A percentile compares a stretch with the other conserved stretches of the same genome.
Conservation (phyloP, 2,888 invertebrate species). For the Epistrophella euchroma region DNA sequence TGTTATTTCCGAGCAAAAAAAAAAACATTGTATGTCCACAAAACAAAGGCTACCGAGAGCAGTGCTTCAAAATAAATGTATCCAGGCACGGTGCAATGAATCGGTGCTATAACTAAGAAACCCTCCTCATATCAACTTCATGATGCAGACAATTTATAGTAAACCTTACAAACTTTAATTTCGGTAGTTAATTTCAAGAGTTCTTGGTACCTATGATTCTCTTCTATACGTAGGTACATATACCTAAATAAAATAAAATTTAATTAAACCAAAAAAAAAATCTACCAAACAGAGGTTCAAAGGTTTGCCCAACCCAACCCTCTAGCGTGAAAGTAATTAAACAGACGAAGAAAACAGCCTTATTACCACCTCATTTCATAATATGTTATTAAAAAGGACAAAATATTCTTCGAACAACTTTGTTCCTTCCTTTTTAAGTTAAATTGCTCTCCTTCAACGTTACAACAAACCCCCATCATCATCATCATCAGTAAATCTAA, state of each 20-base stretch:
- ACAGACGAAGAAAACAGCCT: slow-evolving; percentile 35
- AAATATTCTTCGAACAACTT: slow-evolving; percentile 21
- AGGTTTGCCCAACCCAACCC: slow-evolving; percentile 21
- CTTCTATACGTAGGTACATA: not conserved
- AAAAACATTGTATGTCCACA: not conserved
- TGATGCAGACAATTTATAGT: not conserved
- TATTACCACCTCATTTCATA: slow-evolving; percentile 53
- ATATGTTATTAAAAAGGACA: slow-evolving; percentile 60
- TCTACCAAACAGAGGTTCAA: slow-evolving; percentile 32
- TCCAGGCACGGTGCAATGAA: slow-evolving; percentile 1
- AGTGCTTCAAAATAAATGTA: not conserved
- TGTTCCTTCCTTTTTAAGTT: slow-evolving; percentile 34
- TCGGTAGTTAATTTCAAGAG: not conserved
- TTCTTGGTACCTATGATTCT: slow-evolving; percentile 13
- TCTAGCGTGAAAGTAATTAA: slow-evolving; percentile 50
- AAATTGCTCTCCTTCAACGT: not conserved
- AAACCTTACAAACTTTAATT: not conserved
- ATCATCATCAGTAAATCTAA: slow-evolving; percentile 51
- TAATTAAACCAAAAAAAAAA: slow-evolving; percentile 2
- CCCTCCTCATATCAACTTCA: not conserved
- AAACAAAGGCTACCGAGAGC: not conserved
- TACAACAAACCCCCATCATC: slow-evolving; percentile 26
- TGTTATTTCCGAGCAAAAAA: not conserved
- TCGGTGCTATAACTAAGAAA: not conserved
- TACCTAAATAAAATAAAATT: slow-evolving; percentile 2